Conservation (phyloP, 2,888 invertebrate genomes). For the Heliconius charithonia region DNA sequence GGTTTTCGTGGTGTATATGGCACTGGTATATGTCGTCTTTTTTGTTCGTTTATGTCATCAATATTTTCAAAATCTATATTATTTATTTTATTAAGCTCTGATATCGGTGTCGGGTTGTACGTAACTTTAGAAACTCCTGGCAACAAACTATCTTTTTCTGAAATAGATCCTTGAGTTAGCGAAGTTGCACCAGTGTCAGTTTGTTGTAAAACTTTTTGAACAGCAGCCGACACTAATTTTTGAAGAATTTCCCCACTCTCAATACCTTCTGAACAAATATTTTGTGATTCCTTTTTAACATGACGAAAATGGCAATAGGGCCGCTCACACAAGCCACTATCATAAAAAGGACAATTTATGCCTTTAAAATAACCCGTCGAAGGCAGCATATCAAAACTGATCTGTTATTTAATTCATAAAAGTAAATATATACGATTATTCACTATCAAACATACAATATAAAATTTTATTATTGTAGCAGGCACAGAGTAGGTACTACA, state of each 20-base stretch:
- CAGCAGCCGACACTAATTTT: slow-evolving; percentile 85
- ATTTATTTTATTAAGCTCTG: slow-evolving; percentile 82
- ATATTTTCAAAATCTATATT: slow-evolving; percentile 61
- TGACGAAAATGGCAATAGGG: slow-evolving; percentile 97
- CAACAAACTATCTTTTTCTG: slow-evolving; percentile 51
- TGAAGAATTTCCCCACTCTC: slow-evolving; percentile 82
- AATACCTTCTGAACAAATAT: slow-evolving; percentile 68
- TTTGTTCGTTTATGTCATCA: slow-evolving; percentile 68
- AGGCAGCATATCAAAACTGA: slow-evolving; percentile 88
- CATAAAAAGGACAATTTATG: slow-evolving; percentile 93
- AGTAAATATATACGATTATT: slow-evolving; percentile 25
- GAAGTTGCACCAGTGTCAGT: slow-evolving; percentile 63
- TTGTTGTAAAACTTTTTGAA: slow-evolving; percentile 84
- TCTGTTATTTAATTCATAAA: slow-evolving; percentile 42
- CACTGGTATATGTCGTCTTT: slow-evolving; percentile 78
- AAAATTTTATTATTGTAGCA: slow-evolving; percentile 31
- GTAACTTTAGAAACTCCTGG: slow-evolving; percentile 70
- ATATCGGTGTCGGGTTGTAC: slow-evolving; percentile 87
- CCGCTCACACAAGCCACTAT: slow-evolving; percentile 90
- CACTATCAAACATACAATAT: slow-evolving; percentile 39
- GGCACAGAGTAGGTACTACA: slow-evolving; percentile 31
- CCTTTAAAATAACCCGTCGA: slow-evolving; percentile 95
- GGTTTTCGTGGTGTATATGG: slow-evolving; percentile 81
- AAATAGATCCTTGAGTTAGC: slow-evolving; percentile 48
- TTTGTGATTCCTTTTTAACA: slow-evolving; percentile 86